Base-by-base conservation (phyloP, 92 coral and sea anemone genomes). In the Siderastrea radians region DNA sequence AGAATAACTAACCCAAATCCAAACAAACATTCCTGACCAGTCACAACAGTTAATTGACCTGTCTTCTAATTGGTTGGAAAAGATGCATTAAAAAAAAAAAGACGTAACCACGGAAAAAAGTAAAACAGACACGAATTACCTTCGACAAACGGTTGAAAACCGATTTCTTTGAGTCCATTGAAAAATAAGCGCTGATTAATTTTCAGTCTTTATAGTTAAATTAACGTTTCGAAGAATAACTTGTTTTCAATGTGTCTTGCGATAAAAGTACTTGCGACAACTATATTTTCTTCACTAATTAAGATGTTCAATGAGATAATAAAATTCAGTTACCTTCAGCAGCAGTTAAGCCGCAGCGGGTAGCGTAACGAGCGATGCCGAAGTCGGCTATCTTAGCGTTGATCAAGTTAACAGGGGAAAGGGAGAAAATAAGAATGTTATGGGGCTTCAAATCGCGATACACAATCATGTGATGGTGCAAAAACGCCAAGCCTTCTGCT, bases 391-490 rank as follows among this genome's bases (percentile, higher is more conserved):
- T 98, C 92, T 98, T 98, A 44, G 98, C 99, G 88, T 98, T 98
- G 90, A 96, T 91, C 54, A 98, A 93, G 80, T 92, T 96, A 2
- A 92, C 93, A 13, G 82, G 83, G 61, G 98, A 87, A 8, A 98
- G 87, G 38, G 99, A 94, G 84, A 98, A 98, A 74, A 98, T 94
- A 13, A 98, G 95, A 73, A 98, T 95, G 90, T 98, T 98, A 88
- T 98, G 98, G n/a, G 99, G 99, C 80, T 98, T 98, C 11, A 98
- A 88, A 81, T 98, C 99, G 19, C 99, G 98, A 88, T 96, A 98
- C 38, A 98, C 98, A 54, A 98, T 98, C 89, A 83, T 92, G 81
- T 98, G 91, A 47, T 84, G 92, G 78, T 98, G 99, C 60, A 98
- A 95, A 69, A 92, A 98, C 4, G 94, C 93, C 84, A 98, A 66